Conservation (phyloP, 35 echinoderm and acorn worm genomes). For the Lytechinus variegatus region DNA sequence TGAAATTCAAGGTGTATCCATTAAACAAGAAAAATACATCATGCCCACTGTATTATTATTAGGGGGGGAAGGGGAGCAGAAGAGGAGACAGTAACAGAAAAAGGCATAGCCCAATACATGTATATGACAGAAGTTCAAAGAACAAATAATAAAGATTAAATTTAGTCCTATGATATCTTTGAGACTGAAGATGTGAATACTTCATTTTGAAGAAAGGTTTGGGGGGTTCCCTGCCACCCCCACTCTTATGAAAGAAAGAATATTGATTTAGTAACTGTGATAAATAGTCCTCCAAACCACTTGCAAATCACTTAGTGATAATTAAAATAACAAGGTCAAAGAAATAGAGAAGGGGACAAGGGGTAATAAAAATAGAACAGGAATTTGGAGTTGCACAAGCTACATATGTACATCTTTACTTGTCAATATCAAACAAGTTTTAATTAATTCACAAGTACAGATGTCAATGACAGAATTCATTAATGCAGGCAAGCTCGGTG, state of each 20-base stretch:
- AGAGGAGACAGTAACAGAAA: no score
- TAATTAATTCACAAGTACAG: background rate
- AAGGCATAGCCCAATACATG: no score
- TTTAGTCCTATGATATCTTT: no score
- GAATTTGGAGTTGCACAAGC: background rate
- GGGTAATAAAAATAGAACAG: background rate
- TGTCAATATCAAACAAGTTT: background rate
- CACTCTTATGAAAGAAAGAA: background rate
- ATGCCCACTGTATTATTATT: background rate
- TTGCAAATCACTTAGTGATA: background rate
- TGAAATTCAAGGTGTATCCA: constrained; percentile 37
- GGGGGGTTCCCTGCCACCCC: no score
- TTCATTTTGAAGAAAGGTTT: no score
- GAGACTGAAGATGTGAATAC: no score
- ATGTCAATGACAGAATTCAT: background rate
- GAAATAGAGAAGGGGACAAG: background rate
- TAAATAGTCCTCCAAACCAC: no score
- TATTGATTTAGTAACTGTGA: no score
- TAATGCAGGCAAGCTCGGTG: background rate
- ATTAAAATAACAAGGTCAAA: background rate
- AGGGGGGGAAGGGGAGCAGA: background rate
- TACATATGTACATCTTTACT: background rate
- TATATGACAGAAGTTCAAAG: no score
- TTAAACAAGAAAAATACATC: constrained; percentile 24
- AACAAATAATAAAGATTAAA: no score